Evolutionary conservation across 2,888 invertebrate species (phyloP), one percentile per base, ranked within the genome.

Genomic region (Caenorhabditis zanzibari): DNA sequence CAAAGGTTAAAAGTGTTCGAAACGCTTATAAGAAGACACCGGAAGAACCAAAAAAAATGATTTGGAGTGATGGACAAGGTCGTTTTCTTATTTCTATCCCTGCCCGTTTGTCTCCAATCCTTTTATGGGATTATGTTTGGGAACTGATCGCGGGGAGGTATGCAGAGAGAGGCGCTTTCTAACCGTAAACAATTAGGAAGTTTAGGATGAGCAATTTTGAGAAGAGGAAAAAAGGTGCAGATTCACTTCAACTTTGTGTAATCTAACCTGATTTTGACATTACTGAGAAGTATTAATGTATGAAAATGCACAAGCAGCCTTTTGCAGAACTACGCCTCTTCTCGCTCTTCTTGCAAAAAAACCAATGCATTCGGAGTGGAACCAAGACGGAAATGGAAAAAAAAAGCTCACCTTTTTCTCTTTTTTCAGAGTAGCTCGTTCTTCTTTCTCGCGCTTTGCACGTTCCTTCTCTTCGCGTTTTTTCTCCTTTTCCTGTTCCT

Each of bases 371-470:
- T 54, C 59, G 63, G 19, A 61, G 56, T 32, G 22, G 47, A 79
- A 71, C 22, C 28, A 14, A 49, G n/a, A 72, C 47, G 7, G 10
- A 38, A 24, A n/a, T 10, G 7, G n/a, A n/a, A n/a, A n/a, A n/a
- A n/a, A n/a, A n/a, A n/a, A n/a, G 22, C 79, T 74, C 47, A 87
- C 87, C 86, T 88, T 88, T 28, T 85, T 85, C 75, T 82, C 86
- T 10, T 79, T 81, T 61, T 89, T 90, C 26, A 87, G 69, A 16
- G 89, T 87, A 4, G 87, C 86, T 54, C 88, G 87, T 77, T 90
- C 88, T 61, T 90, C 90, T 75, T 91, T 91, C 44, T 90, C 90
- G 61, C 91, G 87, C 75, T 88, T 88, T 26, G 86, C 85, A 56
- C 91, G 81, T 80, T 90, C 90, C 49, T 88, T 88, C 69, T 87